Base-by-base conservation (phyloP, 2,888 invertebrate species). In the Laothoe populi region DNA sequence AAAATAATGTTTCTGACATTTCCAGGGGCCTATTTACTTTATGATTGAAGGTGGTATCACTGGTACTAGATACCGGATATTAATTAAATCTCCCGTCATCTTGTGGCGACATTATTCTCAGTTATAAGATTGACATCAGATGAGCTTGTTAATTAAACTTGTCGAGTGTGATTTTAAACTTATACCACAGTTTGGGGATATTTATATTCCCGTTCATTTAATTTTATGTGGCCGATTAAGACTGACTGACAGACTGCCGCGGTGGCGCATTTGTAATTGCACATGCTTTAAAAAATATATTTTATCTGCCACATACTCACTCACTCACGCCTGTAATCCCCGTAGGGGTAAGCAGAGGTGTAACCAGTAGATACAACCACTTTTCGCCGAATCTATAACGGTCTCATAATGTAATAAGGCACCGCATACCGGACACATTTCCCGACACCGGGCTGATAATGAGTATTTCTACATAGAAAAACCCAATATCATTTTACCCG, bases 71-170 rank as follows among this genome's bases (percentile, higher is more conserved):
- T 77, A 78, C 70, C 70, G 72, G 76, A 79, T 79, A 86, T 86
- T 88, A 85, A 87, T 88, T 84, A 84, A 84, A 81, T 78, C 72
- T 71, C 62, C 63, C 72, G 79, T 78, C 81, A 82, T 83, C 77
- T 83, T 78, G 78, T 72, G 77, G 74, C 73, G 80, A 81, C 79
- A 80, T 83, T 81, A 79, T 81, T 79, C 76, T 74, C 70, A 73
- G 70, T 74, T 70, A 45, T 57, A 70, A 77, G 81, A 84, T 80
- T 83, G 85, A 83, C 83, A 83, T 78, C 68, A 69, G 75, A 67
- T 68, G 70, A 69, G 70, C 63, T 66, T 63, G 77, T 80, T 84
- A 84, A 85, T 88, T 83, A 84, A 86, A 82, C 70, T 81, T 75
- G 71, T 64, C 72, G 70, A 57, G 44, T 59, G 35, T 26, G 38